Conservation (phyloP, 1,140 invertebrate genomes). For the Nephotettix cincticeps region DNA sequence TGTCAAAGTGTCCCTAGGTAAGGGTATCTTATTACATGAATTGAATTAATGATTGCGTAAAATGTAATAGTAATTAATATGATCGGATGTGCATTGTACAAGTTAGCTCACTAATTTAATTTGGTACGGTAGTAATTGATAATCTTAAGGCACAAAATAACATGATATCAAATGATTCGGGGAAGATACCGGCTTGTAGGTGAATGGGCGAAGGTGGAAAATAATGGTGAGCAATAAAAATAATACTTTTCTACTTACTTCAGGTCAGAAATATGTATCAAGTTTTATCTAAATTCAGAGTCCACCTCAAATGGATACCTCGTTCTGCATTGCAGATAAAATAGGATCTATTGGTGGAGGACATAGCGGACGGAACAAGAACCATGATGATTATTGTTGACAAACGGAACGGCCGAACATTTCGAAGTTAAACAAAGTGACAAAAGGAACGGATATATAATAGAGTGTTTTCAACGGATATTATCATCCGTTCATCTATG, state of each 20-base stretch:
- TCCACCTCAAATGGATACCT: conserved; percentile 29
- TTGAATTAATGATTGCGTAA: too few species aligned
- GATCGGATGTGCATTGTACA: too few species aligned
- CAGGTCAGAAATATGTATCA: conserved; percentile 22
- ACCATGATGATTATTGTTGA: conserved; percentile 35
- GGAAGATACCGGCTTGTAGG: conserved; percentile 21
- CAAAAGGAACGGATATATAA: neutral
- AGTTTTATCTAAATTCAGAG: conserved; percentile 38
- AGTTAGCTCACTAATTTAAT: too few species aligned
- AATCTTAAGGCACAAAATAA: too few species aligned
- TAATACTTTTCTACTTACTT: conserved; percentile 19
- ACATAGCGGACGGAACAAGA: conserved; percentile 39
- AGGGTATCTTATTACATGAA: too few species aligned
- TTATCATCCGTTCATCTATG: too few species aligned
- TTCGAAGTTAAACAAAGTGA: neutral
- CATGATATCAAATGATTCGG: neutral
- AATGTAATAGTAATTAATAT: too few species aligned
- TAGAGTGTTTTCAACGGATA: too few species aligned
- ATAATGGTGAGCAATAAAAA: neutral
- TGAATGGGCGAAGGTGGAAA: neutral
- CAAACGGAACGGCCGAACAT: neutral
- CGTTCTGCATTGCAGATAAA: conserved; percentile 36
- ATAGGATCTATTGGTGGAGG: conserved; percentile 33
- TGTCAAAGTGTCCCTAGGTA: too few species aligned
- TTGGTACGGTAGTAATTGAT: too few species aligned